Conservation (phyloP, 2,113 vertebrate species). For the Neodon shergylaensis region DNA sequence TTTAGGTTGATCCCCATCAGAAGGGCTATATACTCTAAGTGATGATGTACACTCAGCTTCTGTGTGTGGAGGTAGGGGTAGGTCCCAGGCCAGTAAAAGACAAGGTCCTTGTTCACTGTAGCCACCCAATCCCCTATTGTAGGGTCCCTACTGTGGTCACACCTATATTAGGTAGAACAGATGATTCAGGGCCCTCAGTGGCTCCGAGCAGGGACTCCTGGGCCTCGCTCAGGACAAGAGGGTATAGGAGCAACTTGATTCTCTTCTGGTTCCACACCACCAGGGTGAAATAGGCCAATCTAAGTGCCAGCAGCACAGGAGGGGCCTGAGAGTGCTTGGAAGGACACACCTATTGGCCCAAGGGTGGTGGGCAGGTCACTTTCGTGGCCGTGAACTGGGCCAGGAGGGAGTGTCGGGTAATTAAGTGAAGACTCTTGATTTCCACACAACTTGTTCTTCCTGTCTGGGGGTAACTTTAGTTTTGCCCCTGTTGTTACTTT, state of each 20-base stretch:
- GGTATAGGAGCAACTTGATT: constrained; percentile 13
- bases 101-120: not conserved
- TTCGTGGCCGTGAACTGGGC: constrained; percentile 57
- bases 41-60: not conserved
- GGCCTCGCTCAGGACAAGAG: constrained; percentile 38
- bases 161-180: not conserved
- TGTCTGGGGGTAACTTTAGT: constrained; percentile 61
- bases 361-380: constrained; percentile 58
- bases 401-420: constrained; percentile 61
- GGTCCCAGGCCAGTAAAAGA: constrained; percentile 12
- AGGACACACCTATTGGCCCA: constrained; percentile 33
- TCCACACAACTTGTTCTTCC: constrained; percentile 72
- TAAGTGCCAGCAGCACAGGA: constrained; percentile 21
- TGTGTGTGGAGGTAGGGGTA: not conserved
- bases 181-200: constrained; percentile 26
- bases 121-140: not conserved
- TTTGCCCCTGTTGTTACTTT: constrained; percentile 59
- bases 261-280: not conserved
- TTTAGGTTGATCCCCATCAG: not conserved
- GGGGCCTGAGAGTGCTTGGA: constrained; percentile 50
- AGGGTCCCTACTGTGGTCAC: not conserved
- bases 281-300: not conserved
- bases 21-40: not conserved
- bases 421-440: constrained; percentile 49
- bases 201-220: not conserved